Evolutionary conservation across 2,888 invertebrate species (phyloP).

Genomic region (Neocrepidodera transversa): DNA sequence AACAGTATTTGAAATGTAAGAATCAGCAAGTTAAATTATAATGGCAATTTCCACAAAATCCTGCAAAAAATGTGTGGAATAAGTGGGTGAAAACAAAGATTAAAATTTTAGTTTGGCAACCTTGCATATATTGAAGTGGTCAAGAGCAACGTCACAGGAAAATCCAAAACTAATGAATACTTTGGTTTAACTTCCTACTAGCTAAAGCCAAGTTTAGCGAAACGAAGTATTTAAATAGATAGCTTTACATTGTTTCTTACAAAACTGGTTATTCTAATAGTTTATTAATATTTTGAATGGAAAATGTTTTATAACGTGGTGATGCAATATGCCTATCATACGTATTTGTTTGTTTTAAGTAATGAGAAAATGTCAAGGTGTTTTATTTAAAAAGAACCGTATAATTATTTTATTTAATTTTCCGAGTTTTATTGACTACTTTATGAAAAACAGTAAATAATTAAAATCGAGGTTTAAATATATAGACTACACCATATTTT

Average conservation of each 20-base stretch:
- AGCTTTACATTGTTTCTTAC: neutral
- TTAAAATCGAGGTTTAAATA: too few species aligned
- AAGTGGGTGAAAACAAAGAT: neutral
- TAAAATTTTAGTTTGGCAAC: slow-evolving; percentile 7
- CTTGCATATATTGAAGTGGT: slow-evolving; percentile 4
- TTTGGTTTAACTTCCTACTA: neutral
- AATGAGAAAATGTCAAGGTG: too few species aligned
- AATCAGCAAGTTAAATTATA: too few species aligned
- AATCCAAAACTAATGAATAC: slow-evolving; percentile 24
- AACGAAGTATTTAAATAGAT: neutral
- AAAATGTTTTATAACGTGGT: neutral
- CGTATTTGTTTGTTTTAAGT: neutral
- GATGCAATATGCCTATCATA: neutral
- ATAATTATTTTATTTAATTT: too few species aligned
- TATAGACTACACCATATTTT: too few species aligned
- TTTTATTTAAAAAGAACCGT: too few species aligned
- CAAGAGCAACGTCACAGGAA: slow-evolving; percentile 33
- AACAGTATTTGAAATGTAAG: too few species aligned
- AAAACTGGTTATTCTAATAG: neutral
- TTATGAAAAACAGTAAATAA: too few species aligned
- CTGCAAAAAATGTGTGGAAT: too few species aligned
- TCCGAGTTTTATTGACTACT: too few species aligned
- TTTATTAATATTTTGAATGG: neutral
- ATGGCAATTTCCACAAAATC: too few species aligned
- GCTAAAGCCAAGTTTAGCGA: neutral